Percentiles rank a stretch among this genome's conserved stretches.
phyloP scores from a whole-genome alignment of 2,888 invertebrate genomes.

The Epistrophe grossulariae region DNA sequence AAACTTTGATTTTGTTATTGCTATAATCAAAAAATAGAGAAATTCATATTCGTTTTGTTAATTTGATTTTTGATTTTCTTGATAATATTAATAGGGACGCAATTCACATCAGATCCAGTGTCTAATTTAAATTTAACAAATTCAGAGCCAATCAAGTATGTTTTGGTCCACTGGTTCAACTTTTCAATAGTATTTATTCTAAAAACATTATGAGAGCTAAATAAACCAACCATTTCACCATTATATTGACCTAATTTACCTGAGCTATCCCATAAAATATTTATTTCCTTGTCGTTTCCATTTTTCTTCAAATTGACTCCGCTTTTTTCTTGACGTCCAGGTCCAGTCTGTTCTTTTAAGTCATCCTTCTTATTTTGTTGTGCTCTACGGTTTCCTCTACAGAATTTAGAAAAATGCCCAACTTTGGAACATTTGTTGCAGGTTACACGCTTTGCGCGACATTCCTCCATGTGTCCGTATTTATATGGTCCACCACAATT shows the following conservation, averaged over 20 bases:
- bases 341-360: neutral
- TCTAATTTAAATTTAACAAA: conserved; percentile 12
- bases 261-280: too few relatives aligned
- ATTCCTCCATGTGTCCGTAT: conserved; percentile 1
- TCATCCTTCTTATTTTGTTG: too few relatives aligned
- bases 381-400: neutral
- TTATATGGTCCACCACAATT: neutral
- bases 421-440: conserved; percentile 1
- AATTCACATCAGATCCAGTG: conserved; percentile 18
- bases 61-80: conserved; percentile 20
- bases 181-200: too few relatives aligned
- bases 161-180: neutral
- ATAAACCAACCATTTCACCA: too few relatives aligned
- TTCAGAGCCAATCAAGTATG: neutral
- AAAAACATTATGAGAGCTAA: too few relatives aligned
- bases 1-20: conserved; percentile 14
- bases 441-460: neutral
- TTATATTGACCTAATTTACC: too few relatives aligned
- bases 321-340: neutral
- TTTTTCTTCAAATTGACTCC: too few relatives aligned
- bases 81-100: conserved; percentile 14
- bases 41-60: conserved; percentile 4
- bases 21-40: conserved; percentile 14
- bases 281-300: too few relatives aligned
- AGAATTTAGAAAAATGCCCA: neutral